Percentiles rank a stretch among this genome's conserved stretches.
These are phyloP conservation scores for Eretmocerus hayati DNA, from an alignment of 2,888 invertebrate genomes.

Conservation along the genomic window DNA sequence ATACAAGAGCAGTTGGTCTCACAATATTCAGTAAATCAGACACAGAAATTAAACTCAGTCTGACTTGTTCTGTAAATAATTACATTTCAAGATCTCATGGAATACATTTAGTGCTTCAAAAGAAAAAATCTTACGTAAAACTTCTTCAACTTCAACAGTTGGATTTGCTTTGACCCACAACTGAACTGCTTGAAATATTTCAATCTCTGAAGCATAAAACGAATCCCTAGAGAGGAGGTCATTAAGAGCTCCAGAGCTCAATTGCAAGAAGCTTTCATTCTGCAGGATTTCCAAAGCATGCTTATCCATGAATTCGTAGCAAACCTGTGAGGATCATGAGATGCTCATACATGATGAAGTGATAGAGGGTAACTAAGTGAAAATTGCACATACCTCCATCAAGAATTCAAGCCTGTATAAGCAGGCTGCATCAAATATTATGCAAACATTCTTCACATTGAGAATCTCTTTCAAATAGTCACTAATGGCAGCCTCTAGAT, in stretches of 20 bases:
- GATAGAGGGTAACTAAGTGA: neutral
- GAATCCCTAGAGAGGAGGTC: conserved; percentile 86
- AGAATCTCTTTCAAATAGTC: conserved; percentile 87
- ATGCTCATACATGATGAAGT: no score
- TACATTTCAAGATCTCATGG: neutral
- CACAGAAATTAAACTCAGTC: conserved; percentile 82
- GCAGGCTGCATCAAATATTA: conserved; percentile 89
- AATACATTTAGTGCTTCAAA: conserved; percentile 10
- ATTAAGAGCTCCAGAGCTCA: conserved; percentile 77
- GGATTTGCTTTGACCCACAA: conserved; percentile 80
- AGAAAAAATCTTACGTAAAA: conserved; percentile 35
- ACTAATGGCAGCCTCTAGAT: conserved; percentile 85
- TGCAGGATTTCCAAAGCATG: conserved; percentile 79
- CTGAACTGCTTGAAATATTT: conserved; percentile 86
- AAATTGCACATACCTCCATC: conserved; percentile 37
- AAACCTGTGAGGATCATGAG: no score
- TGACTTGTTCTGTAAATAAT: conserved; percentile 41
- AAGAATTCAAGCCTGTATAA: conserved; percentile 57
- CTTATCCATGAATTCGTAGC: conserved; percentile 83
- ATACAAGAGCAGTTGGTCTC: conserved; percentile 77
- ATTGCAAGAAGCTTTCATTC: conserved; percentile 74
- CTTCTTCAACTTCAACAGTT: conserved; percentile 46
- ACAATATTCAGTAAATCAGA: conserved; percentile 84
- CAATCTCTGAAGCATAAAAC: conserved; percentile 92
- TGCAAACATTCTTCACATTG: conserved; percentile 82